These are phyloP conservation scores for Eclectus roratus DNA, from an alignment of 2,113 vertebrate species.

Conservation along the genomic window DNA sequence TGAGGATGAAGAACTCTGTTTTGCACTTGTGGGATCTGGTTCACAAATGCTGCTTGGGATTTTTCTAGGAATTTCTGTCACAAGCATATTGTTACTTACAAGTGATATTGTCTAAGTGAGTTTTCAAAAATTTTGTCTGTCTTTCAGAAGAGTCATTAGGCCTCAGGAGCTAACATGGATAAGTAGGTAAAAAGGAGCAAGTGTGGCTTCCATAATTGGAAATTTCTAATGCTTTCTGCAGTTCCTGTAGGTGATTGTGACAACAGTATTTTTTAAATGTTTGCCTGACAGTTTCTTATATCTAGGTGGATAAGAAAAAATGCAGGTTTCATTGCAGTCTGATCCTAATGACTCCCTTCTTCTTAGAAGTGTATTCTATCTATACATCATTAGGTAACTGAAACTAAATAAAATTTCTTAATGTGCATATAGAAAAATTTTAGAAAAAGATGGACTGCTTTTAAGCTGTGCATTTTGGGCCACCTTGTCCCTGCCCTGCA, in stretches of 20 bases:
- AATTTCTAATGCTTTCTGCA: not conserved
- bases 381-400: not conserved
- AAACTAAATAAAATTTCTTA: not conserved
- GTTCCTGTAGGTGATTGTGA: not conserved
- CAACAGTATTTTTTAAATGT: not conserved
- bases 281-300: not conserved
- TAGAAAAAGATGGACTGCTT: not conserved
- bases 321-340: not conserved
- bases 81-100: not conserved
- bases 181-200: not conserved
- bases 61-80: not conserved
- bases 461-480: not conserved
- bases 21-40: not conserved
- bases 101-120: not conserved
- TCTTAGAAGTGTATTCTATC: not conserved
- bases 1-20: not conserved
- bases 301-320: not conserved
- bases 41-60: not conserved
- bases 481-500: not conserved
- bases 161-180: not conserved
- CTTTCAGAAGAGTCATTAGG: not conserved
- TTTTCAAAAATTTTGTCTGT: not conserved
- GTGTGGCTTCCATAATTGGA: fast-evolving
- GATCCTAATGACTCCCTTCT: not conserved
- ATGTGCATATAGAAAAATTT: fast-evolving